phyloP scores from a whole-genome alignment of 2,797 vertebrate species.

The Coccyzus lansbergi region DNA sequence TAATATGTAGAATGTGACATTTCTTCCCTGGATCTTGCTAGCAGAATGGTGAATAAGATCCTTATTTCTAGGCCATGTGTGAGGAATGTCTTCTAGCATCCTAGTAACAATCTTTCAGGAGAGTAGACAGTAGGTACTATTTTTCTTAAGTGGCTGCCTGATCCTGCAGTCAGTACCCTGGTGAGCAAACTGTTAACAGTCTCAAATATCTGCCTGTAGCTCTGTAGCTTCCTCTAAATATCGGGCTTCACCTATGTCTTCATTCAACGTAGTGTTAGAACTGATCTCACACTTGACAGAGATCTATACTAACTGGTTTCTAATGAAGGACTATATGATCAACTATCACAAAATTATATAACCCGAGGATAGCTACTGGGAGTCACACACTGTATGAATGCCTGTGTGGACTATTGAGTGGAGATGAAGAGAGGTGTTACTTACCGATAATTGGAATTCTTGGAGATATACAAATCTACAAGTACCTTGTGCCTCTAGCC shows the following conservation, averaged over 20 bases:
- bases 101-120: not conserved
- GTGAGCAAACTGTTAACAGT: not conserved
- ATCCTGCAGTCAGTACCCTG: not conserved
- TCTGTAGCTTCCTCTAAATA: not conserved
- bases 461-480: not conserved
- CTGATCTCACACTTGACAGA: not conserved
- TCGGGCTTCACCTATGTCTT: not conserved
- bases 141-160: not conserved
- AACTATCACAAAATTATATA: not conserved
- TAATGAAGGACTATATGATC: not conserved
- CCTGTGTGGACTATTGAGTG: not conserved
- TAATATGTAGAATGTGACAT: not conserved
- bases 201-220: not conserved
- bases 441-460: not conserved
- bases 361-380: not conserved
- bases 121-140: accelerated
- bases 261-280: not conserved
- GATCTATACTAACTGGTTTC: not conserved
- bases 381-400: not conserved
- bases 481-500: not conserved
- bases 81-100: not conserved
- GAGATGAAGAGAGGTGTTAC: not conserved
- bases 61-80: not conserved
- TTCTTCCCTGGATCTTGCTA: not conserved
- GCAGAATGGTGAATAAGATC: not conserved